Evolutionary conservation across 2,797 vertebrate species (phyloP).

Genomic region (Percopsis omiscomaycus): DNA sequence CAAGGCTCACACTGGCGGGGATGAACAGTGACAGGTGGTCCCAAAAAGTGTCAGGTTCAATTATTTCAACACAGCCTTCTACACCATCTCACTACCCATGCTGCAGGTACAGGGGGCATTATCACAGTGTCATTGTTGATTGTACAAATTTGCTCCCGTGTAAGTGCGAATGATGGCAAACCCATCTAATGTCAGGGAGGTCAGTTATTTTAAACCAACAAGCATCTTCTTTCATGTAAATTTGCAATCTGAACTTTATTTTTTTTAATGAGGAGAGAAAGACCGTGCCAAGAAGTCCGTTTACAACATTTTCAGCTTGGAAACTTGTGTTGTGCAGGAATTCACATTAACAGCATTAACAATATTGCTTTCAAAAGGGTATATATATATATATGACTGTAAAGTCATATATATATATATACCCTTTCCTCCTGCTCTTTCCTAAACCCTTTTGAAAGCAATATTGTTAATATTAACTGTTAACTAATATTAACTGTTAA

Average conservation of each 20-base stretch:
- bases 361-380: too few relatives aligned
- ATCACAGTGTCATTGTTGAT: slow-evolving; percentile 22
- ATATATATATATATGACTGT: too few relatives aligned
- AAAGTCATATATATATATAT: too few relatives aligned
- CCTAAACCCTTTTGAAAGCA: too few relatives aligned
- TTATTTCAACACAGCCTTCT: slow-evolving; percentile 36
- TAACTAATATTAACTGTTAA: too few relatives aligned
- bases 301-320: not conserved
- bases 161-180: slow-evolving; percentile 21
- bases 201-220: too few relatives aligned
- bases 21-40: slow-evolving; percentile 41
- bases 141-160: slow-evolving; percentile 29
- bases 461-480: too few relatives aligned
- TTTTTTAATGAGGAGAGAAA: not conserved
- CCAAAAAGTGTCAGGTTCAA: slow-evolving; percentile 39
- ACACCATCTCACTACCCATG: slow-evolving; percentile 17
- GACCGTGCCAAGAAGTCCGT: not conserved
- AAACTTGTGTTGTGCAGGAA: slow-evolving; percentile 27
- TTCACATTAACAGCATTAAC: slow-evolving; percentile 16
- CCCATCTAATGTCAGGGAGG: slow-evolving; percentile 23
- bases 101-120: slow-evolving; percentile 10
- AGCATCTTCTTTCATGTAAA: slow-evolving; percentile 9
- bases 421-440: too few relatives aligned
- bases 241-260: slow-evolving; percentile 24
- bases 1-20: slow-evolving; percentile 33